Evolutionary conservation across 2,113 vertebrate species (phyloP), one percentile per base, ranked within the genome.

Genomic region (Alexandromys fortis): DNA sequence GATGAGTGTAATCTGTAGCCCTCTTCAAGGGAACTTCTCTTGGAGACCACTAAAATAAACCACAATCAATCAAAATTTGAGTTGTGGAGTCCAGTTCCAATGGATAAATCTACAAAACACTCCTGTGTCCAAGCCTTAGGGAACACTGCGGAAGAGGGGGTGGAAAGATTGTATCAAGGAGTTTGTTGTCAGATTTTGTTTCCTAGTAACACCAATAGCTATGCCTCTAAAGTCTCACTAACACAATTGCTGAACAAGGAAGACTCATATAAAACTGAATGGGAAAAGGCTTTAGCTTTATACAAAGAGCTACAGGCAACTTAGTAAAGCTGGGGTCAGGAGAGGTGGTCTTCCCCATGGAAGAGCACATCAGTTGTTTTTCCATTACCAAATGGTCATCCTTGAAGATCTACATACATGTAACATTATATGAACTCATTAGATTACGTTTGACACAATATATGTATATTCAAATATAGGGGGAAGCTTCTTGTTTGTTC

Each of bases 321-420:
- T 3, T 0, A 38, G 12, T 9, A 38, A 38, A 82, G 10, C 12
- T 82, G 6, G 5, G 1, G 16, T 6, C 22, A 12, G 33, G 21
- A 81, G 52, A 38, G 35, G 22, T 38, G 33, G 35, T 61, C 17
- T 79, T 3, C 6, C 79, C 11, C 21, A 38, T 7, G 52, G 21
- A 58, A 22, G 49, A 82, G 47, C 16, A 81, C 5, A 26, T 22
- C 22, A 38, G 38, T 42, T 17, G 22, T 7, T 61, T 61, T 7
- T 61, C 13, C 35, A 16, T 16, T 83, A 24, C 5, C 35, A 83
- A 83, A 61, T 63, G 55, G 12, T 61, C 35, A 61, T 38, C 7
- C 12, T 11, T 83, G 13, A 83, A 81, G 9, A 61, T 13, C 26
- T 17, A 38, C 3, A 82, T 3, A 14, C 49, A 55, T 6, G 1